phyloP scores from a whole-genome alignment of 2,113 vertebrate species.

The Nestor notabilis region DNA sequence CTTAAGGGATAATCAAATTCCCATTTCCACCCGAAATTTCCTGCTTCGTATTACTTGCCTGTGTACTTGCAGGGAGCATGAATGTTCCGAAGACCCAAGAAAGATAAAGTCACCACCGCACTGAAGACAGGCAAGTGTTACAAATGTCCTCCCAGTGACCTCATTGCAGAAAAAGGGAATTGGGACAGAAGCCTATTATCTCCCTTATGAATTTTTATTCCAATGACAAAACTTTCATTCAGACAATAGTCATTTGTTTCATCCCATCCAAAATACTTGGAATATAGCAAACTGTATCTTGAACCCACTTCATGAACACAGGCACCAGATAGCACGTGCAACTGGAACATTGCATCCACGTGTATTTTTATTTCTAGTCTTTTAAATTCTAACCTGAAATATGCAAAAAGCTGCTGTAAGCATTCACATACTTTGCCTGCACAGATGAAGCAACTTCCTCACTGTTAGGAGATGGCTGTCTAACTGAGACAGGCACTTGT shows the following conservation, averaged over 20 bases:
- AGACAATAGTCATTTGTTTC: not conserved
- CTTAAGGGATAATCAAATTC: constrained; percentile 13
- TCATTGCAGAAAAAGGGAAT: not conserved
- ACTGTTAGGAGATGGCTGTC: not conserved
- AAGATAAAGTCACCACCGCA: not conserved
- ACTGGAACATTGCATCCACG: accelerated
- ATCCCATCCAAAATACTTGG: not conserved
- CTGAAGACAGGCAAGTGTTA: not conserved
- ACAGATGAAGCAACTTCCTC: not conserved
- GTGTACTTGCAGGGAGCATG: not conserved
- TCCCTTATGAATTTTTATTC: not conserved
- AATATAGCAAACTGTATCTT: not conserved
- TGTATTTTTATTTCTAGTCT: not conserved
- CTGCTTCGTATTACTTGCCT: not conserved
- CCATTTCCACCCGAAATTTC: constrained; percentile 8
- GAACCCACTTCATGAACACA: not conserved
- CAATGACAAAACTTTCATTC: not conserved
- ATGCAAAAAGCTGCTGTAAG: not conserved
- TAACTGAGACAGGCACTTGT: not conserved
- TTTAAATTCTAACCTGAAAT: not conserved
- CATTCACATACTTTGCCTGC: not conserved
- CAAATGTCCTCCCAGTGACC: not conserved
- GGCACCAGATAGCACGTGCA: accelerated
- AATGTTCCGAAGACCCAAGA: not conserved
- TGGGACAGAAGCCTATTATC: not conserved